Evolutionary conservation across 2,113 vertebrate genomes (phyloP), one percentile per base, ranked within the genome.

Genomic region (Mormoops blainvillei): DNA sequence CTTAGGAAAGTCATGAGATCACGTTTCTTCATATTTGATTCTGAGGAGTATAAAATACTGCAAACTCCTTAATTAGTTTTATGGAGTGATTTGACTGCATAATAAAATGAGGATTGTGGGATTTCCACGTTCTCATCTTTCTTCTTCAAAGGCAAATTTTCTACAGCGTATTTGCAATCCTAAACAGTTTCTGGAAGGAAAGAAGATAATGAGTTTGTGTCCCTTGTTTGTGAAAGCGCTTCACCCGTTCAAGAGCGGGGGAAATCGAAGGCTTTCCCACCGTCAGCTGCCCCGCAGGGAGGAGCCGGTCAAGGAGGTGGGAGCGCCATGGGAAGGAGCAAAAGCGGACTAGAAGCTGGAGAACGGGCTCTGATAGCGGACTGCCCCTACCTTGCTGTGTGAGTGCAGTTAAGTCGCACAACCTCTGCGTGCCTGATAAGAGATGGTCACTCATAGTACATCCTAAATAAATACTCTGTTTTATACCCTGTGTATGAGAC

Each of bases 41-140:
- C 86, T 33, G 45, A 96, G 92, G 74, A 82, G 67, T 61, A 70
- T 61, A 82, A 92, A 67, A 86, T 24, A 73, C 63, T 97, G 91
- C 78, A 80, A 86, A 96, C 94, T 89, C 85, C 88, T 97, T 94
- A 95, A 94, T 97, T 95, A 95, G 96, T 88, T 97, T 96, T 63
- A 65, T n/a, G 20, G 87, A 94, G 68, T 63, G 70, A 90, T 84
- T 91, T 96, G 88, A 96, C 93, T 82, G 87, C 81, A 82, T 85
- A 92, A 81, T 95, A 95, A 95, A 94, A 96, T 84, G 87, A 97
- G 93, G 61, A 91, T 28, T 76, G 91, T 93, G 87, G 89, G 83
- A 71, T 95, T 97, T 96, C 92, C 83, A 36, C 1, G 3, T 86
- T 92, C 87, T 89, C 80, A 22, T 96, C 68, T 94, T 94, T 94